Base-by-base conservation (phyloP, 2,888 invertebrate species). In the Ochropleura plecta region DNA sequence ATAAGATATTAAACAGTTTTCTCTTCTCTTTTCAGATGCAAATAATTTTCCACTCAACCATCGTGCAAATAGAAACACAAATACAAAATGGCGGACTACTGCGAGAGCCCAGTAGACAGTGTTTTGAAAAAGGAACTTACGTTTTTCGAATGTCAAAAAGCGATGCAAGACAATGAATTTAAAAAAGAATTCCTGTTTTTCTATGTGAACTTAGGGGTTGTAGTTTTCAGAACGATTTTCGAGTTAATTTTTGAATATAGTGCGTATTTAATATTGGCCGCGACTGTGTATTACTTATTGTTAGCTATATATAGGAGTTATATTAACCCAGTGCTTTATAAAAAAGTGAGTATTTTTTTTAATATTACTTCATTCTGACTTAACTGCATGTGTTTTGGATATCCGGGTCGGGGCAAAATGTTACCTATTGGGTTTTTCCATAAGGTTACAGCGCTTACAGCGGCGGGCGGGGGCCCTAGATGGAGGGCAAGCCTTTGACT, bases 271-370 rank as follows among this genome's bases (percentile, higher is more conserved):
- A 5, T 91, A 4, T 16, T 86, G 3, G 62, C 87, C 89, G 84
- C 91, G 85, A 80, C 90, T 59, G 55, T 92, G 53, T 63, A 87
- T 71, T 73, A 91, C 70, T 16, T 93, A n/a, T 44, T 93, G 0
- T 87, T 88, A 67, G 64, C 90, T 0, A 20, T 92, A 0, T 94
- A 93, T 74, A 95, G 90, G 60, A 90, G 92, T 63, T 95, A 90
- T 83, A 90, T 89, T 81, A 91, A 82, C 66, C 95, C 94, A 0
- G 79, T 93, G 9, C 49, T 92, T 6, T 93, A 93, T 83, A 88
- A 87, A 51, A 95, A 92, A 91, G 95, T 95, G 64, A 93, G 93
- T 81, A 49, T 48, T 3, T 12, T 63, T 51, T 3, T 10, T 30
- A 30, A 30, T 30, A 2, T 30, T 30, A 30, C 30, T 30, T 30